Evolutionary conservation across 2,113 vertebrate genomes (phyloP).

Genomic region (Paratilapia polleni): DNA sequence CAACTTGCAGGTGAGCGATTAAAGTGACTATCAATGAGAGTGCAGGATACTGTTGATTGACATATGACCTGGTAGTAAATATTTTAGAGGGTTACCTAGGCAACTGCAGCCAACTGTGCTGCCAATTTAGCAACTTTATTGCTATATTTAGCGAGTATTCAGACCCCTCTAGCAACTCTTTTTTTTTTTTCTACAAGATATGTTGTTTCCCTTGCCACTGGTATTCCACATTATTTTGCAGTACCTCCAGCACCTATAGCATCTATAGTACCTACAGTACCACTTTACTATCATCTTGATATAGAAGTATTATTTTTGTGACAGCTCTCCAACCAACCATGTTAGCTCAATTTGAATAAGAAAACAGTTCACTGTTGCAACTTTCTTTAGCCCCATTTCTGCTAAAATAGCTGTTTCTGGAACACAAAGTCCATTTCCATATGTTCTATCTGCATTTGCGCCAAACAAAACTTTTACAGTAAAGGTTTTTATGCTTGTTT

Average conservation of each 20-base stretch:
- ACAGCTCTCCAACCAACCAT: background rate
- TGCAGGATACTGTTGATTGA: background rate
- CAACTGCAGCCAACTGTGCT: too few species aligned
- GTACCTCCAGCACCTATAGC: background rate
- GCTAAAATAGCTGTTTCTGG: too few species aligned
- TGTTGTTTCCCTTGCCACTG: too few species aligned
- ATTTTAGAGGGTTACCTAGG: background rate
- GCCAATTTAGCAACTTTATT: too few species aligned
- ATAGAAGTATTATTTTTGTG: background rate
- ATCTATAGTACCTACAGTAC: too few species aligned
- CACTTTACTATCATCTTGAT: background rate
- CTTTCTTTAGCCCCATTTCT: too few species aligned
- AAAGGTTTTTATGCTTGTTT: too few species aligned
- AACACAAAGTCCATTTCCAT: background rate
- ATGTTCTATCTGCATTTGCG: background rate
- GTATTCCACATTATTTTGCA: background rate
- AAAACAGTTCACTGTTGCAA: background rate
- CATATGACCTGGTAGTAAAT: fast-evolving
- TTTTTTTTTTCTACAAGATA: too few species aligned
- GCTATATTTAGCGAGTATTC: too few species aligned
- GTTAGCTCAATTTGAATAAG: background rate
- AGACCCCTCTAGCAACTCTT: too few species aligned
- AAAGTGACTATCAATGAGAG: background rate
- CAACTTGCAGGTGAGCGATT: too few species aligned
- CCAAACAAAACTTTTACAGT: too few species aligned